Evolutionary conservation across 2,113 vertebrate genomes (phyloP).

Genomic region (Cyanoderma ruficeps): DNA sequence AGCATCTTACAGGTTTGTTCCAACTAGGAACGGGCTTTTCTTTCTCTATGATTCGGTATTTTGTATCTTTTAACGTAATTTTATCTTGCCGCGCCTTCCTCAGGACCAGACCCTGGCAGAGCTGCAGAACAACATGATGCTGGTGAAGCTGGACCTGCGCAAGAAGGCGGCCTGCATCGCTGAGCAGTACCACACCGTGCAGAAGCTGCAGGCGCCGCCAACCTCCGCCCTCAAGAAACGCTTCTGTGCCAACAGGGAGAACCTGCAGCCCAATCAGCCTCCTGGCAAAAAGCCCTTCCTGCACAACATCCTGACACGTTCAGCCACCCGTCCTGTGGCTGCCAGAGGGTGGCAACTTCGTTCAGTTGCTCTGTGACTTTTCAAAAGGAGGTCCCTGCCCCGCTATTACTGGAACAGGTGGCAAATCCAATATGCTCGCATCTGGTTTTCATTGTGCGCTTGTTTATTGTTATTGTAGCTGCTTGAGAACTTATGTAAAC

Average conservation of each 20-base stretch:
- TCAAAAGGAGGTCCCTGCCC: not conserved
- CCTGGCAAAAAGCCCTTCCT: conserved; percentile 85
- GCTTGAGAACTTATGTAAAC: conserved; percentile 44
- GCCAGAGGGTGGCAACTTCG: conserved; percentile 62
- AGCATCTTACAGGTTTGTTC: not conserved
- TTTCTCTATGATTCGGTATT: rapidly evolving
- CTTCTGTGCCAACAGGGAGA: conserved; percentile 79
- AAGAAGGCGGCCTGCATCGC: conserved; percentile 83
- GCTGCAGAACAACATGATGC: conserved; percentile 88
- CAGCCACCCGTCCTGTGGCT: conserved; percentile 59
- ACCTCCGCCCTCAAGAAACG: conserved; percentile 80
- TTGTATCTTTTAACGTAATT: not conserved
- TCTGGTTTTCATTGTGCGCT: conserved; percentile 21
- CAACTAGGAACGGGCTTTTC: not conserved
- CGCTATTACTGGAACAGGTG: not conserved
- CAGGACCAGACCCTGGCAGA: conserved; percentile 93
- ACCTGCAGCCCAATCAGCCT: conserved; percentile 80
- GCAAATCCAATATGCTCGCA: not conserved
- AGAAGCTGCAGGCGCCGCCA: conserved; percentile 66
- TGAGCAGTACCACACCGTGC: conserved; percentile 76
- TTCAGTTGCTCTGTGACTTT: conserved; percentile 54
- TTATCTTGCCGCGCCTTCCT: not conserved
- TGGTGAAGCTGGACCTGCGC: conserved; percentile 88
- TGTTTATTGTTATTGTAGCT: conserved; percentile 26
- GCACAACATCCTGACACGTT: conserved; percentile 79